Evolutionary conservation across 2,113 vertebrate species (phyloP).

Genomic region (Cyphomyrus plagiostoma): DNA sequence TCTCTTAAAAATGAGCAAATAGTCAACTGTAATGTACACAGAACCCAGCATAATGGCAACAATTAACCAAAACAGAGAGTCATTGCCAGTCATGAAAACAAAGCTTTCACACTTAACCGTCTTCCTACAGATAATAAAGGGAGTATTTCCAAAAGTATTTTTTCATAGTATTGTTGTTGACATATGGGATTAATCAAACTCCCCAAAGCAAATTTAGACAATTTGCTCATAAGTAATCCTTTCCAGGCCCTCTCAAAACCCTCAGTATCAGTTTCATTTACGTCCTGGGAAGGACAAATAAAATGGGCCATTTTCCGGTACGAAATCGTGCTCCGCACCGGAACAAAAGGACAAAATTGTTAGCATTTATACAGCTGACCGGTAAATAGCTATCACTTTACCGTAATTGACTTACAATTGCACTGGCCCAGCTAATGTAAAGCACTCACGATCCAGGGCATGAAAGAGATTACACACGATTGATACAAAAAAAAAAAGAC

Average conservation of each 20-base stretch:
- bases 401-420: not conserved
- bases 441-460: not conserved
- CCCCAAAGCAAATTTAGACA: conserved; percentile 21
- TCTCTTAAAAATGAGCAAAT: not conserved
- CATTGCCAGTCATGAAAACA: not conserved
- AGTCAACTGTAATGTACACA: not conserved
- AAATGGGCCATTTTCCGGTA: conserved; percentile 24
- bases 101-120: conserved; percentile 35
- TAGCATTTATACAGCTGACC: conserved; percentile 1
- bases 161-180: conserved; percentile 27
- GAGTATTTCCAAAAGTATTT: conserved; percentile 9
- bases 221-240: conserved; percentile 29
- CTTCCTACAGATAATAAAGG: not conserved
- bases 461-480: not conserved
- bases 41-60: conserved; percentile 12
- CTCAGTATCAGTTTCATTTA: conserved; percentile 29
- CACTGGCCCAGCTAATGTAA: not conserved
- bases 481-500: not conserved
- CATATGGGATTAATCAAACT: conserved; percentile 23
- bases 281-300: conserved; percentile 17
- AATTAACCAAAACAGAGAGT: conserved; percentile 19
- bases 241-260: conserved; percentile 28
- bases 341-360: conserved; percentile 19
- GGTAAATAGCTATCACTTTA: not conserved
- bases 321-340: conserved; percentile 14